A percentile compares a stretch with the other conserved stretches of the same genome.
Conservation (phyloP, 2,113 vertebrate genomes). For the Cyrtonyx montezumae region DNA sequence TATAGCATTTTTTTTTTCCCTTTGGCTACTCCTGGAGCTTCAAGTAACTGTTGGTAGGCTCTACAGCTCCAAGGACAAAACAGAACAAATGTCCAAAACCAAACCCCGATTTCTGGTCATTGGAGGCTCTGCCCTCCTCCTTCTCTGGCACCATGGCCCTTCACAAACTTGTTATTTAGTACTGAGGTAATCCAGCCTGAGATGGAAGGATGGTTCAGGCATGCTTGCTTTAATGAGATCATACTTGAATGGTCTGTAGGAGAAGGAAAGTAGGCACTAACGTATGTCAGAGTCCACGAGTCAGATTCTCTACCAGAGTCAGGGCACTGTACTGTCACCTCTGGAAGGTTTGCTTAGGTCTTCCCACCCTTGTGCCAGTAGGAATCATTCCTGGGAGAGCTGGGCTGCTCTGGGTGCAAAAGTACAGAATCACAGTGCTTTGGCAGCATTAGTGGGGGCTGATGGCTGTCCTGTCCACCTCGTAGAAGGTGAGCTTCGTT, state of each 20-base stretch:
- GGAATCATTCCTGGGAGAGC: neutral
- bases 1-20: neutral
- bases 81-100: neutral
- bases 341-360: neutral
- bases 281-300: neutral
- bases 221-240: neutral
- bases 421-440: neutral
- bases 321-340: neutral
- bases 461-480: neutral
- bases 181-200: neutral
- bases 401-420: accelerated
- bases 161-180: neutral
- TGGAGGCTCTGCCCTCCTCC: neutral
- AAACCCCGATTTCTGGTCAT: neutral
- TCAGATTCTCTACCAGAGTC: neutral
- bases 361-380: neutral
- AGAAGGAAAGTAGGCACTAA: neutral
- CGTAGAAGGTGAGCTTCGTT: neutral
- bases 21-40: neutral
- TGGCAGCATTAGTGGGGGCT: neutral
- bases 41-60: neutral
- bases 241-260: neutral
- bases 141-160: neutral
- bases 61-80: neutral
- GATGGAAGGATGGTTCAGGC: neutral